phyloP scores from a whole-genome alignment of 2,888 invertebrate species.

The Chydorus sphaericus region DNA sequence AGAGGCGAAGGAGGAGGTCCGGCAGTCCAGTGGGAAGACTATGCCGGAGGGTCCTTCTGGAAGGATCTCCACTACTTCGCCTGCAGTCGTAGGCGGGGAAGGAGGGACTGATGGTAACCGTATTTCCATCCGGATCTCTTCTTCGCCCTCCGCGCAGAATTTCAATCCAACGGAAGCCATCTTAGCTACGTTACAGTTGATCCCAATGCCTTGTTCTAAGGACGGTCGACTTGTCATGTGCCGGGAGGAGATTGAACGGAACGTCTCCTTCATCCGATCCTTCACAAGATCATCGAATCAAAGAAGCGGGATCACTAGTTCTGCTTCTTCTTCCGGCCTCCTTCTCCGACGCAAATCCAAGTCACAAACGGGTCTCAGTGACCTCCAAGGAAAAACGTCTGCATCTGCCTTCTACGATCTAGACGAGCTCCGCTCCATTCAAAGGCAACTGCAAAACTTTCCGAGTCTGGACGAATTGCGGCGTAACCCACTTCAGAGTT shows the following conservation, averaged over 20 bases:
- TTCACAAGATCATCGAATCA: too few relatives aligned
- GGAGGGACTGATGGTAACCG: too few relatives aligned
- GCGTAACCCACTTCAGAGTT: constrained; percentile 29
- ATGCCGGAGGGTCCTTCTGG: too few relatives aligned
- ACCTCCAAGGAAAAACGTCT: background rate
- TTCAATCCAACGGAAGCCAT: constrained; percentile 9
- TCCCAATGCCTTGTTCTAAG: constrained; percentile 4
- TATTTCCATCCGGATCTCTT: too few relatives aligned
- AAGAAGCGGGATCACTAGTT: too few relatives aligned
- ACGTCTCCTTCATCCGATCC: constrained; percentile 31
- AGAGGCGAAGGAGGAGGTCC: background rate
- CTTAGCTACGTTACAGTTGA: constrained; percentile 1
- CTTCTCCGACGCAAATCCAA: constrained; percentile 5
- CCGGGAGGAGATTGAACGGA: constrained; percentile 27
- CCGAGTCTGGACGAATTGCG: constrained; percentile 28
- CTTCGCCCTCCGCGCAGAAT: too few relatives aligned
- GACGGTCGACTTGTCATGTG: background rate
- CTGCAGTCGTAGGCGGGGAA: too few relatives aligned
- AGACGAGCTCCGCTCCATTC: constrained; percentile 39
- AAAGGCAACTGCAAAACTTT: constrained; percentile 40
- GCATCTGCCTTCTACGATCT: constrained; percentile 23
- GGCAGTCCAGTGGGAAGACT: too few relatives aligned
- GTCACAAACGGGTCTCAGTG: background rate
- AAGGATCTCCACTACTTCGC: too few relatives aligned
- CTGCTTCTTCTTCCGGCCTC: background rate